Evolutionary conservation across 2,113 vertebrate genomes (phyloP).

Genomic region (Albula glossodonta): DNA sequence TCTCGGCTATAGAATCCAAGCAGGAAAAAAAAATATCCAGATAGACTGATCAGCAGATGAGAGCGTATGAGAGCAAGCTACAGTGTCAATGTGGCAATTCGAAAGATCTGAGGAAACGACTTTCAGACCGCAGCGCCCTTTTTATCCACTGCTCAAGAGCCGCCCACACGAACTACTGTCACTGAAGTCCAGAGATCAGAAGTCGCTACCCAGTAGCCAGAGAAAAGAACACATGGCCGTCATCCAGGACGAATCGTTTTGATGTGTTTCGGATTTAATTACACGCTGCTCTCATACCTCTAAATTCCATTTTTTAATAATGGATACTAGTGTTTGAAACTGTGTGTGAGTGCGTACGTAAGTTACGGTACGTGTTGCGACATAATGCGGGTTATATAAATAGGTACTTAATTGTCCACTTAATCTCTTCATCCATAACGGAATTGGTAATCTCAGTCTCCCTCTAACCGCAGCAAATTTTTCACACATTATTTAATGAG

Average conservation of each 20-base stretch:
- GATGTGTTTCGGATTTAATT: background rate
- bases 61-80: background rate
- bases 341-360: background rate
- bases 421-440: background rate
- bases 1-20: slow-evolving; percentile 5
- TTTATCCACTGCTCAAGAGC: slow-evolving; percentile 21
- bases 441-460: background rate
- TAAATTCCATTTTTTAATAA: background rate
- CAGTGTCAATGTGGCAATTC: background rate
- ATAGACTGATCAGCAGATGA: background rate
- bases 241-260: background rate
- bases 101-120: slow-evolving; percentile 1
- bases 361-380: background rate
- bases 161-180: slow-evolving; percentile 22
- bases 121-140: slow-evolving; percentile 14
- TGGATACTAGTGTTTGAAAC: background rate
- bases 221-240: background rate
- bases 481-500: too few species aligned
- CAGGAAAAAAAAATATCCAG: slow-evolving; percentile 11
- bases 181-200: background rate
- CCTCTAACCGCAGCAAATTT: too few species aligned
- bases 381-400: background rate
- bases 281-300: background rate
- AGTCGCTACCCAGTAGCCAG: background rate
- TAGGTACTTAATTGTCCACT: background rate